Conservation (phyloP, 2,113 vertebrate species). For the Silurus glanis region DNA sequence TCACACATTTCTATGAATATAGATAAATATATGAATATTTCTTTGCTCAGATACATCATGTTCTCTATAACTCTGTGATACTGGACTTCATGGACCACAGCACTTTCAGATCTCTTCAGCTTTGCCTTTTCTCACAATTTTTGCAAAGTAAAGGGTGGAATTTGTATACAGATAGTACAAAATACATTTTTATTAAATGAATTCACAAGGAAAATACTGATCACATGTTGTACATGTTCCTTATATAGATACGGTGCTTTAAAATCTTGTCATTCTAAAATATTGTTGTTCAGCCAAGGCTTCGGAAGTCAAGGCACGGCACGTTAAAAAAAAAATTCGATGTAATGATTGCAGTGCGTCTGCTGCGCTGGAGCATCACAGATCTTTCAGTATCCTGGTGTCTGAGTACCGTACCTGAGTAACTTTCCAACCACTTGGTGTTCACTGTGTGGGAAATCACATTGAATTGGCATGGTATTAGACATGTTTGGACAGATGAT, state of each 20-base stretch:
- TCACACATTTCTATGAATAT: not conserved
- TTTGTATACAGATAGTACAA: not conserved
- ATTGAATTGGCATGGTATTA: not conserved
- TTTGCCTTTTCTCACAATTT: no score
- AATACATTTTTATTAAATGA: no score
- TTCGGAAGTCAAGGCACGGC: not conserved
- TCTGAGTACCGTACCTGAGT: not conserved
- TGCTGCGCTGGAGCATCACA: not conserved
- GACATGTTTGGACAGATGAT: not conserved
- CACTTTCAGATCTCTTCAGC: not conserved
- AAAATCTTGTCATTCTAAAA: not conserved
- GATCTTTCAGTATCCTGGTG: not conserved
- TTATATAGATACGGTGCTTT: no score
- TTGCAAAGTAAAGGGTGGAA: not conserved
- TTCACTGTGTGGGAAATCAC: not conserved
- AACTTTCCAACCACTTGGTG: not conserved
- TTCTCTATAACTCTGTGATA: not conserved
- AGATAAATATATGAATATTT: not conserved
- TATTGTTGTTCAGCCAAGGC: not conserved
- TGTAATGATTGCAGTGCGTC: not conserved
- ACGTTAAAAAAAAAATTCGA: not conserved
- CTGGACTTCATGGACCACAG: not conserved
- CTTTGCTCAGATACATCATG: no score
- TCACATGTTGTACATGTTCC: no score
- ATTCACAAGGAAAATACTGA: no score